A percentile compares a stretch with the other conserved stretches of the same genome.
phyloP scores from a whole-genome alignment of 1,140 invertebrate species.

The Dinoponera quadriceps region DNA sequence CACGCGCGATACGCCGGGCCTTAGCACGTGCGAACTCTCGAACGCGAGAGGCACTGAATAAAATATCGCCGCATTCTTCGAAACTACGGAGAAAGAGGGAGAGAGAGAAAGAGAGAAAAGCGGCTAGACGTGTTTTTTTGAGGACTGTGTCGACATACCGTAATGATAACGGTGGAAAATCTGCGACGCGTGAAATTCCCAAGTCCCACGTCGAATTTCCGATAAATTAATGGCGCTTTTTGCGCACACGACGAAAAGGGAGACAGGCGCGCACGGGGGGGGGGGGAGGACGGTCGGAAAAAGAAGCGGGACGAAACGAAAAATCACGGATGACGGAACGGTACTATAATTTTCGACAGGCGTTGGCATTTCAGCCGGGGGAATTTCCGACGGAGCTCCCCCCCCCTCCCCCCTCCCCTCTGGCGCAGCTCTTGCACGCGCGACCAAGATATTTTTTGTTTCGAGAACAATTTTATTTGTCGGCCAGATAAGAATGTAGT shows the following conservation, averaged over 20 bases:
- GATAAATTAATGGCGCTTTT: neutral
- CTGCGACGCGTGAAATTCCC: neutral
- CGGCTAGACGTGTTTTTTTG: neutral
- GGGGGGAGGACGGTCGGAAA: no score
- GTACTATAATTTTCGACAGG: no score
- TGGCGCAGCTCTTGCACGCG: no score
- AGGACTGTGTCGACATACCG: neutral
- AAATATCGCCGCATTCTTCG: constrained; percentile 25
- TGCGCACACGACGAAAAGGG: neutral
- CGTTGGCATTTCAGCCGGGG: no score
- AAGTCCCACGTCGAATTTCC: neutral
- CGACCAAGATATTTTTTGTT: neutral
- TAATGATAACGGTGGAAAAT: constrained; percentile 22
- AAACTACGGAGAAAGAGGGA: neutral
- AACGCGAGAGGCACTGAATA: constrained; percentile 27
- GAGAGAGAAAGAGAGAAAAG: no score
- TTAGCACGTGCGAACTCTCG: constrained; percentile 8
- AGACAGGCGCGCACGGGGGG: no score
- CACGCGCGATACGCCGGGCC: neutral
- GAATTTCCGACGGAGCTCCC: no score
- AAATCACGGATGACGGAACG: no score
- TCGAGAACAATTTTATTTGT: neutral
- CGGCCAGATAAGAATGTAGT: neutral
- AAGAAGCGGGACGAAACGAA: no score
- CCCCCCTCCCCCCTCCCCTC: no score